These are phyloP conservation scores for Dynastes grantii DNA, from an alignment of 2,888 invertebrate genomes.

Conservation along the genomic window DNA sequence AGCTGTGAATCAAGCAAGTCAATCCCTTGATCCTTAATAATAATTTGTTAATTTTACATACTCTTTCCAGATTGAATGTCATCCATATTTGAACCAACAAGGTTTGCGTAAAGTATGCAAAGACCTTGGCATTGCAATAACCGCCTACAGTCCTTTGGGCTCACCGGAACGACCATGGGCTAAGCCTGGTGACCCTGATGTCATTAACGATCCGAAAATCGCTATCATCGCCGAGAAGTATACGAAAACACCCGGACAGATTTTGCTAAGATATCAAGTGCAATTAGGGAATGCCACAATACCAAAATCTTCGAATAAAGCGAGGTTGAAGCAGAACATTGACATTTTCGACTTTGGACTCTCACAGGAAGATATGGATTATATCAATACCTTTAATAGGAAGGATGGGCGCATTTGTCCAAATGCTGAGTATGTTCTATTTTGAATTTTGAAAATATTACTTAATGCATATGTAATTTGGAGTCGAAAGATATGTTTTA, in stretches of 20 bases:
- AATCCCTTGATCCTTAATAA: neutral
- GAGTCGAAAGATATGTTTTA: no score
- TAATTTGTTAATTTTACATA: neutral
- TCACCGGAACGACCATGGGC: constrained; percentile 83
- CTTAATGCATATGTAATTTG: no score
- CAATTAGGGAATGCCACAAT: constrained; percentile 73
- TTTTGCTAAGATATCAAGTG: constrained; percentile 77
- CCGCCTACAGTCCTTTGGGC: constrained; percentile 88
- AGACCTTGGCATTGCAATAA: constrained; percentile 76
- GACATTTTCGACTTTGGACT: constrained; percentile 75
- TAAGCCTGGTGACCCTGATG: constrained; percentile 77
- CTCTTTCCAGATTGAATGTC: constrained; percentile 77
- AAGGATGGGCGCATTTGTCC: constrained; percentile 54
- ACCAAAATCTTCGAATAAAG: constrained; percentile 74
- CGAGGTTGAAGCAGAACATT: constrained; percentile 73
- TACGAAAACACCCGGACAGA: constrained; percentile 79
- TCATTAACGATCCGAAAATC: constrained; percentile 76
- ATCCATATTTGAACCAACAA: constrained; percentile 79
- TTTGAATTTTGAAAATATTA: neutral
- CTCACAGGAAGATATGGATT: constrained; percentile 69
- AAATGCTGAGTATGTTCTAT: constrained; percentile 49
- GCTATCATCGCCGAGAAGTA: constrained; percentile 78
- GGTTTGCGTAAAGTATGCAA: constrained; percentile 80
- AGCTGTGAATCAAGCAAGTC: constrained; percentile 75
- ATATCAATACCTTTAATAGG: constrained; percentile 52